A percentile compares a stretch with the other conserved stretches of the same genome.
Conservation (phyloP, 2,113 vertebrate genomes). For the Pogonocichla stellata region DNA sequence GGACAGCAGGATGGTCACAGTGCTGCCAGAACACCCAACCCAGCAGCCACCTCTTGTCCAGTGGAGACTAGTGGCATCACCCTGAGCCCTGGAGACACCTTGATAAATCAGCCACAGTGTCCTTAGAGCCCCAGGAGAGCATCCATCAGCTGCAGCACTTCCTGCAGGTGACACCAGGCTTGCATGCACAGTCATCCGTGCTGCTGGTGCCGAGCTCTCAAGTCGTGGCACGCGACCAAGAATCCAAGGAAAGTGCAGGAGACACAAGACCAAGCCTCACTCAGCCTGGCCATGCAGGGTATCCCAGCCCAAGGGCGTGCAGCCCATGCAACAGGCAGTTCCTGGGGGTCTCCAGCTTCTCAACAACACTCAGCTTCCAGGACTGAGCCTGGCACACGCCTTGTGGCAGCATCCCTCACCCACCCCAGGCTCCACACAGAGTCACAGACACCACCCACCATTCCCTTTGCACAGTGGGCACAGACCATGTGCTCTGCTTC, state of each 20-base stretch:
- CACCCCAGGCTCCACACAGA: rapidly evolving
- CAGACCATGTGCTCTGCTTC: not conserved
- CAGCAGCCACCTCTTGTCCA: not conserved
- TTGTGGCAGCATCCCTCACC: not conserved
- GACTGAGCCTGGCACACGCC: not conserved
- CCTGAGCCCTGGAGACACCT: not conserved
- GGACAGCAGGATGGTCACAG: rapidly evolving
- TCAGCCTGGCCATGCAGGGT: rapidly evolving
- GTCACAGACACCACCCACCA: not conserved
- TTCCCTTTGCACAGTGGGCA: not conserved
- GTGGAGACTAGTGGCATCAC: not conserved
- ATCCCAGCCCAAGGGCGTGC: rapidly evolving
- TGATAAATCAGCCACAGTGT: not conserved
- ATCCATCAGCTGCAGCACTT: not conserved
- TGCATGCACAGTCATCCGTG: rapidly evolving
- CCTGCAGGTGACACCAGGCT: rapidly evolving
- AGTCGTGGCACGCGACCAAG: rapidly evolving
- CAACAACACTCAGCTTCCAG: rapidly evolving
- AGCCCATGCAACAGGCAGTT: not conserved
- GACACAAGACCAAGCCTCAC: not conserved
- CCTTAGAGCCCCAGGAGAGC: not conserved
- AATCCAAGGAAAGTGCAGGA: not conserved
- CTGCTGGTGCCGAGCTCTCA: not conserved
- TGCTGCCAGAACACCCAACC: not conserved
- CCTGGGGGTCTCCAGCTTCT: not conserved